Evolutionary conservation across 2,888 invertebrate species (phyloP).

Genomic region (Stenurella melanura): DNA sequence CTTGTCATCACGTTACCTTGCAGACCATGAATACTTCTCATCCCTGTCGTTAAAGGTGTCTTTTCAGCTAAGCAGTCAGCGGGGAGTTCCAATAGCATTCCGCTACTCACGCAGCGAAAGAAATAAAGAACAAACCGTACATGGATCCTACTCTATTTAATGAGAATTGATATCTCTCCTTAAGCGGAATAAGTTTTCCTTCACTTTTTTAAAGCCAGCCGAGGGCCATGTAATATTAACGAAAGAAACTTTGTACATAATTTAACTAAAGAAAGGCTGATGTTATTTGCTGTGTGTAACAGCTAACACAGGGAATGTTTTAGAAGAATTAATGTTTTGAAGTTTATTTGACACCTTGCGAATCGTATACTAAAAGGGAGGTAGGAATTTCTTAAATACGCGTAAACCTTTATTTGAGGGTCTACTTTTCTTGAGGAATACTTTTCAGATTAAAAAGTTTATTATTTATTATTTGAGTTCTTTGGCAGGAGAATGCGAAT

Average conservation of each 20-base stretch:
- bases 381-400: neutral
- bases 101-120: slow-evolving; percentile 20
- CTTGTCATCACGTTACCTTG: slow-evolving; percentile 36
- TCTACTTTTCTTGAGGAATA: neutral
- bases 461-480: too few species aligned
- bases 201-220: slow-evolving; percentile 21
- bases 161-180: slow-evolving; percentile 30
- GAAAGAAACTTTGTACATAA: slow-evolving; percentile 29
- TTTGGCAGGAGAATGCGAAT: too few species aligned
- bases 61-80: slow-evolving; percentile 15
- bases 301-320: neutral
- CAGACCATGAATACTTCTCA: slow-evolving; percentile 24
- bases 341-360: slow-evolving; percentile 27
- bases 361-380: slow-evolving; percentile 7
- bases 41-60: slow-evolving; percentile 22
- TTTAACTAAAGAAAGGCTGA: slow-evolving; percentile 31
- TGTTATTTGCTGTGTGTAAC: slow-evolving; percentile 9
- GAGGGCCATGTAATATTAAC: slow-evolving; percentile 32
- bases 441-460: too few species aligned
- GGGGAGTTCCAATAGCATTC: neutral
- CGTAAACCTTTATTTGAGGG: neutral
- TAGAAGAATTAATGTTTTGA: slow-evolving; percentile 25
- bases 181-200: slow-evolving; percentile 14
- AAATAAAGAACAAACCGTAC: slow-evolving; percentile 24
- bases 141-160: slow-evolving; percentile 22